These are phyloP conservation scores for Mythimna lalbum DNA, from an alignment of 2,888 invertebrate species.

Conservation along the genomic window DNA sequence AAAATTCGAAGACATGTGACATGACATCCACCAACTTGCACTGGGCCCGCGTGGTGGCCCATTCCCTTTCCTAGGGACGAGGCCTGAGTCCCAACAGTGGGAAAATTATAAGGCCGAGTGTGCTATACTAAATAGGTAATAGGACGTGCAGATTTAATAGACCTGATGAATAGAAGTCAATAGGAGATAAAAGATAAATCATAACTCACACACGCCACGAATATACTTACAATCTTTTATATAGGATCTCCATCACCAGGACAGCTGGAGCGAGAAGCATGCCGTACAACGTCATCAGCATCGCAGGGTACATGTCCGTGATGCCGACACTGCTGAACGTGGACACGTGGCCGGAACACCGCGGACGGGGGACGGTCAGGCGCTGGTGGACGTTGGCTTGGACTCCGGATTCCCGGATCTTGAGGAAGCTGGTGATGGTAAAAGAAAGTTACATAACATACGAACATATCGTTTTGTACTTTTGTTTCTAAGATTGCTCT, in stretches of 20 bases:
- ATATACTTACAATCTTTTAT: constrained; percentile 78
- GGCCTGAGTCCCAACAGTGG: too few relatives aligned
- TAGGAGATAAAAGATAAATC: neutral
- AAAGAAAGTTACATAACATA: neutral
- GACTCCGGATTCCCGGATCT: constrained; percentile 90
- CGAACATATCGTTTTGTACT: neutral
- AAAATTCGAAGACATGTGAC: too few relatives aligned
- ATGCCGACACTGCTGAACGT: constrained; percentile 92
- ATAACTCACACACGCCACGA: too few relatives aligned
- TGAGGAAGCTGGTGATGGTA: constrained; percentile 71
- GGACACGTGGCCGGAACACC: constrained; percentile 89
- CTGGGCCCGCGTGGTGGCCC: too few relatives aligned
- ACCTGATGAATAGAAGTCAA: too few relatives aligned
- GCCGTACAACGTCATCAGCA: constrained; percentile 88
- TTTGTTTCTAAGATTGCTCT: too few relatives aligned
- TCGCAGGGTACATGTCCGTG: constrained; percentile 89
- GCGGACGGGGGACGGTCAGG: constrained; percentile 91
- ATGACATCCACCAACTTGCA: too few relatives aligned
- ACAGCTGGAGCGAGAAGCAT: constrained; percentile 81
- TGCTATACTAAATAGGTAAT: too few relatives aligned
- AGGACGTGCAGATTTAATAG: too few relatives aligned
- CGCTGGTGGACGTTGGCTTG: constrained; percentile 87
- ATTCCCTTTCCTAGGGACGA: too few relatives aligned
- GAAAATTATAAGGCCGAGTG: too few relatives aligned
- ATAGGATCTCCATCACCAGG: constrained; percentile 79